A percentile compares a stretch with the other conserved stretches of the same genome.
phyloP scores from a whole-genome alignment of 2,113 vertebrate genomes.

The Sminthopsis crassicaudata region DNA sequence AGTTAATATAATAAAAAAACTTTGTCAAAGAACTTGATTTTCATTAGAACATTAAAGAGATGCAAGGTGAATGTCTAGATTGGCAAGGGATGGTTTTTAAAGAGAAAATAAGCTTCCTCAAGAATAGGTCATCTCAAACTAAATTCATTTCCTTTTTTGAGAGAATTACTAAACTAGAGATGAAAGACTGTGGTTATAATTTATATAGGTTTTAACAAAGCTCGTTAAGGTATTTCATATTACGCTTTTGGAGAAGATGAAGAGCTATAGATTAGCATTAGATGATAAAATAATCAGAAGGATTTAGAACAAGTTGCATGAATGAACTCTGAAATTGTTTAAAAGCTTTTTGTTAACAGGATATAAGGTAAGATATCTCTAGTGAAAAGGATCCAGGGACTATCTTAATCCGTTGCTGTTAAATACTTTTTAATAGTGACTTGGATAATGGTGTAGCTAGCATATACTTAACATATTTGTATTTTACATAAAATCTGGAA shows the following conservation, averaged over 20 bases:
- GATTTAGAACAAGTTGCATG: not conserved
- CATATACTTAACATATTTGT: not conserved
- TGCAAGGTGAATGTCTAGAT: not conserved
- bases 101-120: not conserved
- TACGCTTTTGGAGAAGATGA: not conserved
- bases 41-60: not conserved
- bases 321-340: not conserved
- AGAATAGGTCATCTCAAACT: not conserved
- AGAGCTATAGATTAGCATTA: not conserved
- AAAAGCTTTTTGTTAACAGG: not conserved
- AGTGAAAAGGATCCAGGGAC: not conserved
- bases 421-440: not conserved
- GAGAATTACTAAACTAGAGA: not conserved
- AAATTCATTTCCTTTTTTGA: not conserved
- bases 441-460: not conserved
- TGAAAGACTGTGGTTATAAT: not conserved
- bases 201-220: not conserved
- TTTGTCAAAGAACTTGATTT: not conserved
- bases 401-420: not conserved
- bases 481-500: not conserved
- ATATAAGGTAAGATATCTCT: not conserved
- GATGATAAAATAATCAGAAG: not conserved
- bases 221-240: not conserved
- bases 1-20: not conserved
- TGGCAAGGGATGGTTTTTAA: not conserved